Base-by-base conservation (phyloP, 1,140 invertebrate species). In the Delia radicum region DNA sequence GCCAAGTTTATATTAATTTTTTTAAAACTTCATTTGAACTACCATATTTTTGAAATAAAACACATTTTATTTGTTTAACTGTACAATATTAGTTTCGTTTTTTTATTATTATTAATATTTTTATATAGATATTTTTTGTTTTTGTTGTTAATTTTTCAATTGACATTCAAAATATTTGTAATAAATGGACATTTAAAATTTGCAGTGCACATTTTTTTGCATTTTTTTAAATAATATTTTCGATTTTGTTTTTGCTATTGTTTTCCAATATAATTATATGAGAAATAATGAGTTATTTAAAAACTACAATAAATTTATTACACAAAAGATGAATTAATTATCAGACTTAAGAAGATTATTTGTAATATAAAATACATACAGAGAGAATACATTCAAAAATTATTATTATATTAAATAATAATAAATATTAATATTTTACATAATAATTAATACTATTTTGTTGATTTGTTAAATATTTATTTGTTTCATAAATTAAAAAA, bases 21-120 rank as follows among this genome's bases (percentile, higher is more conserved):
- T n/a, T n/a, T n/a, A n/a, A n/a, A n/a, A n/a, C n/a, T n/a, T n/a
- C n/a, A n/a, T n/a, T n/a, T n/a, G n/a, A n/a, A n/a, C n/a, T n/a
- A n/a, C n/a, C n/a, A n/a, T n/a, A n/a, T n/a, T 15, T 33, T 42
- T 42, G 27, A 73, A 73, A 55, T 73, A 73, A 73, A 55, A 73
- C 29, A 33, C 6, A 5, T 33, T 69, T 69, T 1, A 18, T 29
- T 67, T 29, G 13, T 55, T 73, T 48, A 46, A 73, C 72, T 73
- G 72, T 73, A 73, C 72, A 73, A 73, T 73, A 73, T 73, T 61
- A 61, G 72, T 73, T 73, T 46, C 5, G 12, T 55, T 24, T 73
- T 48, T 27, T 73, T 48, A 48, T 48, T 48, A 33, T 42, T 28
- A 13, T 65, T 69, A 12, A 37, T 69, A 69, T 33, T 37, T 24